Conservation (phyloP, 2,888 invertebrate species). For the Saturnia japonica region DNA sequence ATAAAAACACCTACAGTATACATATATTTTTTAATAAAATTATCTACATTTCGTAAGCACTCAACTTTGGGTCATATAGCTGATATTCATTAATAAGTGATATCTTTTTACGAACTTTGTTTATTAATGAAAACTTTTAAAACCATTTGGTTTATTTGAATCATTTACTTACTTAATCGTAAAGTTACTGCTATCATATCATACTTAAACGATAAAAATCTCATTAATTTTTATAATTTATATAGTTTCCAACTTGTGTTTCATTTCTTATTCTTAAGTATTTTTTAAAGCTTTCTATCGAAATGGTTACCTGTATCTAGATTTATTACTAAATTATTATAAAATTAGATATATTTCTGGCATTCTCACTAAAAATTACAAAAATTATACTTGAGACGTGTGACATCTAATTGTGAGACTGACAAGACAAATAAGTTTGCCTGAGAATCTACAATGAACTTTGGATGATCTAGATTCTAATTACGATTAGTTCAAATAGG, state of each 20-base stretch:
- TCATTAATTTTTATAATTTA: no score
- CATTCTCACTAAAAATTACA: not conserved
- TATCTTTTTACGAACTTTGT: not conserved
- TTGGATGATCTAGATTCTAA: slow-evolving; percentile 22
- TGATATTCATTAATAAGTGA: not conserved
- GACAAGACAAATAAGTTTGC: not conserved
- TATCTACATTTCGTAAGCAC: no score
- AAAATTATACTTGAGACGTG: not conserved
- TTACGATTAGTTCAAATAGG: slow-evolving; percentile 20
- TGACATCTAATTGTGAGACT: not conserved
- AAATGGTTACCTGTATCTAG: no score
- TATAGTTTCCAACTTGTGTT: no score
- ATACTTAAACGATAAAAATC: no score
- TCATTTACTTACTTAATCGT: not conserved
- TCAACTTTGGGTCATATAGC: no score
- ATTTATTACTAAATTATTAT: not conserved
- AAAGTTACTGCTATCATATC: no score
- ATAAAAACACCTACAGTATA: no score
- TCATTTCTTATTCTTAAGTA: no score
- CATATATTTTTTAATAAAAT: no score
- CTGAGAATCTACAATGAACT: slow-evolving; percentile 17
- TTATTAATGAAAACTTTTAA: not conserved
- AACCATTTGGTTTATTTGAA: not conserved
- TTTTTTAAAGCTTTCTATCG: no score
- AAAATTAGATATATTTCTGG: not conserved